Evolutionary conservation across 1,140 invertebrate species (phyloP).

Genomic region (Papilio xuthus): DNA sequence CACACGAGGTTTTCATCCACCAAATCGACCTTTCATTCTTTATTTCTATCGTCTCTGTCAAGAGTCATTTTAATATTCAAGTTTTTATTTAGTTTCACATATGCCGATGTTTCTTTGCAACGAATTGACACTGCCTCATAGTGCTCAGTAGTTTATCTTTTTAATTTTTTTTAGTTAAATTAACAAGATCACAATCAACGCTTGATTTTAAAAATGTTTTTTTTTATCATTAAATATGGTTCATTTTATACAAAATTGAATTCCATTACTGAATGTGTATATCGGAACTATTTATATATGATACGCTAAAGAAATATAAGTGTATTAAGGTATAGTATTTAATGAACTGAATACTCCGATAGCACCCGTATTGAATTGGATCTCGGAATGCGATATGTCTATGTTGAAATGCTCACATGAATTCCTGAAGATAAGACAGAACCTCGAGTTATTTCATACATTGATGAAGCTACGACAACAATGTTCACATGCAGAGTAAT

Average conservation of each 20-base stretch:
- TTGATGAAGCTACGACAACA: constrained; percentile 3
- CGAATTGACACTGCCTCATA: too few species aligned
- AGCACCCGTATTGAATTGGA: constrained; percentile 40
- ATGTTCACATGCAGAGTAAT: background rate
- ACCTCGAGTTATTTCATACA: background rate
- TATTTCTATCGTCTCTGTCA: too few species aligned
- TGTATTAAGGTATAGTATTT: constrained; percentile 3
- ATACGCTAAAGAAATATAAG: background rate
- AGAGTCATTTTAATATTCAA: too few species aligned
- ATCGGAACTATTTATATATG: background rate
- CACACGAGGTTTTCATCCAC: background rate
- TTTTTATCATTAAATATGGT: background rate
- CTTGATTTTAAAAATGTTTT: background rate
- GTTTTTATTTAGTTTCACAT: too few species aligned
- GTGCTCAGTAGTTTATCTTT: too few species aligned
- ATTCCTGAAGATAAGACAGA: constrained; percentile 48
- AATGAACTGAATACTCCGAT: constrained; percentile 34
- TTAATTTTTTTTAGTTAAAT: too few species aligned
- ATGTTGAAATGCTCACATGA: constrained; percentile 51
- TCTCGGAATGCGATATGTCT: constrained; percentile 48
- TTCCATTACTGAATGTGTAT: background rate
- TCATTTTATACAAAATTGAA: background rate
- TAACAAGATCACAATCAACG: too few species aligned
- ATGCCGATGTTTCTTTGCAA: too few species aligned
- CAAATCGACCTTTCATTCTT: too few species aligned